These are phyloP conservation scores for Microplitis demolitor DNA, from an alignment of 1,140 invertebrate genomes.

Conservation along the genomic window DNA sequence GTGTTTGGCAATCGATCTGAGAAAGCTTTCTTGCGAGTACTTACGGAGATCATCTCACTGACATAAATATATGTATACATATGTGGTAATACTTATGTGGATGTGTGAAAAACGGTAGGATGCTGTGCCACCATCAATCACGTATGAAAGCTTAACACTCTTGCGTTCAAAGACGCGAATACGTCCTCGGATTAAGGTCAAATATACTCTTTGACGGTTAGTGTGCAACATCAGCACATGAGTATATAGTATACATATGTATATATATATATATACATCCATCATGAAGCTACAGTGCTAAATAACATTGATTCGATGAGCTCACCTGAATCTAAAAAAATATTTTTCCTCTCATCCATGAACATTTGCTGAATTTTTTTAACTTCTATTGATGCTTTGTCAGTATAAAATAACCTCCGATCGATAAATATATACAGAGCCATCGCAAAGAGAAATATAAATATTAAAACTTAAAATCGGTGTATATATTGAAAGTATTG, in stretches of 20 bases:
- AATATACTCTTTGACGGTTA: not conserved
- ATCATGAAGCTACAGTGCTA: not conserved
- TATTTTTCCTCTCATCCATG: not conserved
- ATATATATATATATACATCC: not conserved
- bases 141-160: conserved; percentile 2
- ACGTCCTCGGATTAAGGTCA: conserved; percentile 13
- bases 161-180: conserved; percentile 4
- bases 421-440: too few species aligned
- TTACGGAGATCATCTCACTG: not conserved
- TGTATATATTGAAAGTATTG: too few species aligned
- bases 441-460: too few species aligned
- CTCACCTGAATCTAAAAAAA: not conserved
- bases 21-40: not conserved
- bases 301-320: conserved; percentile 4
- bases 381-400: not conserved
- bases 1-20: not conserved
- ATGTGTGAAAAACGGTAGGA: not conserved
- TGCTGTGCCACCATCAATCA: conserved; percentile 4
- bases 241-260: not conserved
- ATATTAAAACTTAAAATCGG: too few species aligned
- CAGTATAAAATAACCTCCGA: not conserved
- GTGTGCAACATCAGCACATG: not conserved
- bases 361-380: not conserved
- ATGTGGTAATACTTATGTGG: too few species aligned
- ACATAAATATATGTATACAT: not conserved